Percentiles rank a stretch among this genome's conserved stretches.
Conservation (phyloP, 2,797 vertebrate genomes). For the Hozukius guyotensis region DNA sequence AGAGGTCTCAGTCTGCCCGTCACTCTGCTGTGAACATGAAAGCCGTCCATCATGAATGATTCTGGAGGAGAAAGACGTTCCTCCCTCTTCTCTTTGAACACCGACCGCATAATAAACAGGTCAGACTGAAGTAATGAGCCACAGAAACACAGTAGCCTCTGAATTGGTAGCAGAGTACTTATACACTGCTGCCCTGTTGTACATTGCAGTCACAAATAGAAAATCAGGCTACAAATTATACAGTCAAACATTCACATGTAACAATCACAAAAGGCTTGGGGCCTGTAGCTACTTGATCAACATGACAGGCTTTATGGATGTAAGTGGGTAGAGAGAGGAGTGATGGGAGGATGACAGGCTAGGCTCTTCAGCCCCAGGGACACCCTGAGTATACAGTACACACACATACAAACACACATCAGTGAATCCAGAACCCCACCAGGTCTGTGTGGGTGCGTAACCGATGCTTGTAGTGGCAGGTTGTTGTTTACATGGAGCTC, state of each 20-base stretch:
- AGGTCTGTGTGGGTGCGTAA: conserved; percentile 69
- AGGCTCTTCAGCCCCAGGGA: conserved; percentile 68
- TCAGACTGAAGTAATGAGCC: conserved; percentile 56
- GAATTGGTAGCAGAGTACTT: conserved; percentile 11
- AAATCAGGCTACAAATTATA: conserved; percentile 61
- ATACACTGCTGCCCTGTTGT: conserved; percentile 21
- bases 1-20: conserved; percentile 37
- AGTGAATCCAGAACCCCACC: conserved; percentile 61
- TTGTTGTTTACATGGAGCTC: conserved; percentile 80
- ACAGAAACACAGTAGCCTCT: conserved; percentile 41
- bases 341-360: conserved; percentile 71
- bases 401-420: conserved; percentile 59
- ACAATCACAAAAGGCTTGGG: conserved; percentile 64
- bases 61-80: conserved; percentile 51
- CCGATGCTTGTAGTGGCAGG: conserved; percentile 70
- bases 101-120: conserved; percentile 59
- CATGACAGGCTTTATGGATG: conserved; percentile 70
- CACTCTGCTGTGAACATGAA: conserved; percentile 57
- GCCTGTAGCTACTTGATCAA: conserved; percentile 69
- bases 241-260: conserved; percentile 68
- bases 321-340: conserved; percentile 59
- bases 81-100: conserved; percentile 44
- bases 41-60: conserved; percentile 62
- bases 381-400: conserved; percentile 38
- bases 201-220: conserved; percentile 41